Evolutionary conservation across 2,113 vertebrate species (phyloP).

Genomic region (Benitochromis conjunctus): DNA sequence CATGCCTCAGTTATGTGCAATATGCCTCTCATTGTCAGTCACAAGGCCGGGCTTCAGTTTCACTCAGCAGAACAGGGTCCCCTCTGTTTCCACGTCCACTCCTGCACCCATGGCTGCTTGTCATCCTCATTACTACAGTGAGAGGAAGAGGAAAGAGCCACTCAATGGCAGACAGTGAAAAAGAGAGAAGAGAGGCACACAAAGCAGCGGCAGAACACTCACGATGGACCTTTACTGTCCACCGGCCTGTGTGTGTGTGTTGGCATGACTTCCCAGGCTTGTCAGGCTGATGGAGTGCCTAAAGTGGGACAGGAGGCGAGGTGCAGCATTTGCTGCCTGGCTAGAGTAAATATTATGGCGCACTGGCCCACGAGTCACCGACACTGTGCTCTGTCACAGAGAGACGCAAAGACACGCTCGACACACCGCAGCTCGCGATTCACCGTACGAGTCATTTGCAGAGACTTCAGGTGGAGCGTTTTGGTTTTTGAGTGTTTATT

Average conservation of each 20-base stretch:
- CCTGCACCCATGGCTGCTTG: background rate
- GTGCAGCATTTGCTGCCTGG: slow-evolving; percentile 52
- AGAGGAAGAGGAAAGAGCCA: background rate
- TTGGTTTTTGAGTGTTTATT: background rate
- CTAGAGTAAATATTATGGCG: slow-evolving; percentile 71
- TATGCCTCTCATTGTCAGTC: slow-evolving; percentile 35
- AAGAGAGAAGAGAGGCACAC: background rate
- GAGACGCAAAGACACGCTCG: background rate
- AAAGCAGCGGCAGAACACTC: background rate
- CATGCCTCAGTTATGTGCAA: slow-evolving; percentile 9
- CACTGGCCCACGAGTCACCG: slow-evolving; percentile 33
- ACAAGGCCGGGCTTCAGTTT: background rate
- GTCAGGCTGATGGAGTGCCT: slow-evolving; percentile 67
- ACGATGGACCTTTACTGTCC: slow-evolving; percentile 7
- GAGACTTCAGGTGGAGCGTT: background rate
- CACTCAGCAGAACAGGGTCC: slow-evolving; percentile 25
- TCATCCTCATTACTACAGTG: slow-evolving; percentile 13
- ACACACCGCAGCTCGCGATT: background rate
- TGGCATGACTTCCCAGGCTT: slow-evolving; percentile 49
- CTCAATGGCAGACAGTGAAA: background rate
- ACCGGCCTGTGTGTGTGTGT: slow-evolving; percentile 24
- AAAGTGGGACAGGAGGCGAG: slow-evolving; percentile 43
- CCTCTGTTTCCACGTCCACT: background rate
- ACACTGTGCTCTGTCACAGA: slow-evolving; percentile 20
- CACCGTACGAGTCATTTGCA: background rate